Percentiles rank a stretch among this genome's conserved stretches.
phyloP scores from a whole-genome alignment of 2,888 invertebrate species.

The Apamea anceps region DNA sequence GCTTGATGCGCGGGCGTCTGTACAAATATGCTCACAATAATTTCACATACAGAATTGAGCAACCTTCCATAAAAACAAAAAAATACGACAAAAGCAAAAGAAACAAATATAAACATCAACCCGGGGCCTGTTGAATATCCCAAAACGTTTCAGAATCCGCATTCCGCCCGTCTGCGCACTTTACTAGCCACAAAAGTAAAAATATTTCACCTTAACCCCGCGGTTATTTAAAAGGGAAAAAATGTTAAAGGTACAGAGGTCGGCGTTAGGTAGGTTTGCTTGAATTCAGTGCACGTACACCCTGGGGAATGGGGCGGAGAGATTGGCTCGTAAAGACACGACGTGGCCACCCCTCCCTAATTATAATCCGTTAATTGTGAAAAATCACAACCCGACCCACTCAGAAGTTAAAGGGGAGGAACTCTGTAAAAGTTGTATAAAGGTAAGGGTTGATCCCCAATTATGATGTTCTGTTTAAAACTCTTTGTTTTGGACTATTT shows the following conservation, averaged over 20 bases:
- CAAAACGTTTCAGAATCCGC: constrained; percentile 57
- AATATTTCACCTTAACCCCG: constrained; percentile 62
- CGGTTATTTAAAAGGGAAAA: constrained; percentile 62
- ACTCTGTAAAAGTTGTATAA: constrained; percentile 46
- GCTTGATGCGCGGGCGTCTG: too few species aligned
- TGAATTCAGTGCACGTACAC: constrained; percentile 75
- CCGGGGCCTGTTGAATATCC: constrained; percentile 58
- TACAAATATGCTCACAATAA: neutral
- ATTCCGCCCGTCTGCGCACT: constrained; percentile 56
- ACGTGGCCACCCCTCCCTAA: constrained; percentile 78
- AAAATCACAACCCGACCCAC: constrained; percentile 69
- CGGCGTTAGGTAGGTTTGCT: constrained; percentile 52
- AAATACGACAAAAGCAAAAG: constrained; percentile 30
- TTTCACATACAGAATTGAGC: constrained; percentile 16
- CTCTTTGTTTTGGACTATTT: constrained; percentile 16
- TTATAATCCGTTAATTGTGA: constrained; percentile 84
- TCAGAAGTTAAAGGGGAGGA: constrained; percentile 52
- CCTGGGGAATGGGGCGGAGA: constrained; percentile 64
- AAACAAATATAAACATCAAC: constrained; percentile 50
- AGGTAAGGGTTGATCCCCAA: constrained; percentile 45
- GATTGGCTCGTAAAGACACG: constrained; percentile 76
- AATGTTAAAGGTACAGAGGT: constrained; percentile 57
- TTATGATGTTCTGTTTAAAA: constrained; percentile 42
- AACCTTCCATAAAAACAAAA: constrained; percentile 19
- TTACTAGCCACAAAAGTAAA: constrained; percentile 61